Evolutionary conservation across 2,888 invertebrate genomes (phyloP), one percentile per base, ranked within the genome.

Genomic region (Cheilosia scutellata): DNA sequence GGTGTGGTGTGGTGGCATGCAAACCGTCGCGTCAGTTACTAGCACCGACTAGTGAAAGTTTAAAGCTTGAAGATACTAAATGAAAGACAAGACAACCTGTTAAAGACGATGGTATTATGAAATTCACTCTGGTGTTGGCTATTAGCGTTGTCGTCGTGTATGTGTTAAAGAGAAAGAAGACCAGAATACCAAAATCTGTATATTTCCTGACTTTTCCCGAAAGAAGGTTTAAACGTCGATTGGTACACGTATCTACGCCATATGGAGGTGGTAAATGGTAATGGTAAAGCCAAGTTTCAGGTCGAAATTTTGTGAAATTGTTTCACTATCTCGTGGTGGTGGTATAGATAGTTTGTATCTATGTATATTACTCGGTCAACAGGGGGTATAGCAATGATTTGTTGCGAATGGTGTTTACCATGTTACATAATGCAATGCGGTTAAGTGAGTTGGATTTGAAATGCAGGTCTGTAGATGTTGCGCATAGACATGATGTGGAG

Each of bases 191-290:
- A 78, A 76, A 82, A 72, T 66, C 77, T 42, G 62, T 9, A 68
- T 72, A 68, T 72, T 78, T 83, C 83, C 83, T 83, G 83, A 25
- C 83, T 82, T 82, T 82, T 82, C 72, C 82, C 77, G 47, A 37
- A 27, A 63, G 11, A 37, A 9, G 68, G 40, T 44, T 11, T 25
- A 37, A 57, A 70, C 57, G 57, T 25, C 72, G 83, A 79, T 84
- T 84, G 84, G 84, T 65, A 74, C 84, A 84, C 79, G 79, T 79
- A n/a, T n/a, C n/a, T n/a, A 84, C 62, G 40, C 68, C 53, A 2
- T 16, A 25, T 49, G 4, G 5, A 5, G 44, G 44, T 11, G 25
- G 25, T 27, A 27, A 51, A n/a, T 25, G 27, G 51, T 62, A 25
- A 20, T 20, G 20, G 62, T 53, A 47, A 47, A 37, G 40, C 57